Evolutionary conservation across 2,888 invertebrate species (phyloP).

Genomic region (Sipha maydis): DNA sequence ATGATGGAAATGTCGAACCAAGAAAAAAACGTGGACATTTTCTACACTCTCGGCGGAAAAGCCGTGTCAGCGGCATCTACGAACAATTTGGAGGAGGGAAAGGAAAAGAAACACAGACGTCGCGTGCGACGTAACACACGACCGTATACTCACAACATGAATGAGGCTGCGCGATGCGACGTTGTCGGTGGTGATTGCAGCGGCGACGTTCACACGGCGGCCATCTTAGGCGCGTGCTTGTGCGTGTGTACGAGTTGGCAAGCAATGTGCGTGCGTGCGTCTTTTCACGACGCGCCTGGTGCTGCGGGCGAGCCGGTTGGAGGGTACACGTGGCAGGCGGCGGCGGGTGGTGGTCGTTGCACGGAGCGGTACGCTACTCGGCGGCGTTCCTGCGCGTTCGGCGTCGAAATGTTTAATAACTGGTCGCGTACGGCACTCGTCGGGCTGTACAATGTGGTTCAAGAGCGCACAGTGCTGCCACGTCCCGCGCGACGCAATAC

Average conservation of each 20-base stretch:
- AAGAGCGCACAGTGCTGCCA: neutral
- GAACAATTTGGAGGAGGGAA: too few species aligned
- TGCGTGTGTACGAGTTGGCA: neutral
- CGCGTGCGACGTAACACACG: too few species aligned
- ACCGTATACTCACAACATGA: conserved; percentile 45
- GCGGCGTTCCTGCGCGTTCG: conserved; percentile 18
- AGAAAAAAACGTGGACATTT: too few species aligned
- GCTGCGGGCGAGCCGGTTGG: neutral
- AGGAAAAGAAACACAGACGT: neutral
- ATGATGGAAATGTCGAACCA: neutral
- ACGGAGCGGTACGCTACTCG: neutral
- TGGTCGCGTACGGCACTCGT: neutral
- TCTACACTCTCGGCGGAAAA: neutral
- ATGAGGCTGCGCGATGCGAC: conserved; percentile 13
- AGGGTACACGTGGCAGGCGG: neutral
- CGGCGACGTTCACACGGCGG: conserved; percentile 16
- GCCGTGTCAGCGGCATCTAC: too few species aligned
- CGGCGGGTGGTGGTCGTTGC: neutral
- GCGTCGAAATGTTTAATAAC: conserved; percentile 35
- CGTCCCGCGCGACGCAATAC: neutral
- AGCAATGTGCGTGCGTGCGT: neutral
- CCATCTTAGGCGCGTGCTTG: neutral
- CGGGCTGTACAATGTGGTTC: neutral
- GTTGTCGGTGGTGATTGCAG: neutral
- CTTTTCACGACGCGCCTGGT: neutral